Conservation (phyloP, 2,888 invertebrate species). For the Melipona bicolor region DNA sequence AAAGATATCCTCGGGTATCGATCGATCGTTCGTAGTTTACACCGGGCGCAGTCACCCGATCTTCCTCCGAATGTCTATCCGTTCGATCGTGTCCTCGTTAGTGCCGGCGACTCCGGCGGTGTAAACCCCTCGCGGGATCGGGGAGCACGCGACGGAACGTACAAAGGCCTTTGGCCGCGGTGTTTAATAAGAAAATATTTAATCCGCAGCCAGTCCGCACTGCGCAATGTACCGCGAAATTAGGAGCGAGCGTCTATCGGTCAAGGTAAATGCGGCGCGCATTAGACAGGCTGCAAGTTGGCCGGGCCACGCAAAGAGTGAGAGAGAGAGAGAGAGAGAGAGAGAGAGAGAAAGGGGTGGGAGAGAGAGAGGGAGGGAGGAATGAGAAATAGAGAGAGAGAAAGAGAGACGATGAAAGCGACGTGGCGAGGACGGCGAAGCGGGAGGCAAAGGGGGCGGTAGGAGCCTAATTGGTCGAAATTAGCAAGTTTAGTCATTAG, state of each 20-base stretch:
- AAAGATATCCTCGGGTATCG: not conserved
- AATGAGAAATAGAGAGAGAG: slow-evolving; percentile 19
- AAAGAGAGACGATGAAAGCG: slow-evolving; percentile 30
- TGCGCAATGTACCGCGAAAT: slow-evolving; percentile 73
- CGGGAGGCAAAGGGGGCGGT: slow-evolving; percentile 52
- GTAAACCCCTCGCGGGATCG: not conserved
- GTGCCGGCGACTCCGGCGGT: not conserved
- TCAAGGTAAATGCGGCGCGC: slow-evolving; percentile 81
- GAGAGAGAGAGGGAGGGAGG: not conserved
- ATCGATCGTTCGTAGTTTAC: not conserved
- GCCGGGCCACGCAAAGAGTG: slow-evolving; percentile 25
- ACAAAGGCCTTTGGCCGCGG: not conserved
- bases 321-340: slow-evolving; percentile 8
- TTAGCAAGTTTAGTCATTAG: slow-evolving; percentile 85
- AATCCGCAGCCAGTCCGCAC: slow-evolving; percentile 65
- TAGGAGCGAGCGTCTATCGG: slow-evolving; percentile 77
- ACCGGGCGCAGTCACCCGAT: not conserved
- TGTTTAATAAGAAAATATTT: slow-evolving; percentile 65
- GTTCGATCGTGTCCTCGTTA: slow-evolving; percentile 4
- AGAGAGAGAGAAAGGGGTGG: not conserved
- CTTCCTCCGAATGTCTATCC: not conserved
- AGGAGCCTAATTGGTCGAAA: slow-evolving; percentile 83
- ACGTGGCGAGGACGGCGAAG: slow-evolving; percentile 26
- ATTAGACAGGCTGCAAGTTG: slow-evolving; percentile 76
- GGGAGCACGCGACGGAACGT: not conserved